phyloP scores from a whole-genome alignment of 2,797 vertebrate species.

The Halcyon chelicuti region DNA sequence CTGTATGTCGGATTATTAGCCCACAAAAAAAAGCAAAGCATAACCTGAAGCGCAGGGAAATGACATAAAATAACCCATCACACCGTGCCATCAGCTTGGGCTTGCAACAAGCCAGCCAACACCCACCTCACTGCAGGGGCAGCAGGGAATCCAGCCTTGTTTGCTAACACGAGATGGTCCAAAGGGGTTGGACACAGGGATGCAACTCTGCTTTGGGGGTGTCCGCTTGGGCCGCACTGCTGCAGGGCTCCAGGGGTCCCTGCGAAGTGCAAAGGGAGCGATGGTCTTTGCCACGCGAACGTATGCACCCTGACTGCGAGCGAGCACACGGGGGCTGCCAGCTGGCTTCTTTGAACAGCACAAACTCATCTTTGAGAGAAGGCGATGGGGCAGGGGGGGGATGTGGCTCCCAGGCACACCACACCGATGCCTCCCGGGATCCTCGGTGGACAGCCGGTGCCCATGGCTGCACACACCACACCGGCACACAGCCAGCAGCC shows the following conservation, averaged over 20 bases:
- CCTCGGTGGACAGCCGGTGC: accelerated
- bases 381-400: accelerated
- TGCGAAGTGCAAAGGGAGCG: accelerated
- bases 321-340: background rate
- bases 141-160: background rate
- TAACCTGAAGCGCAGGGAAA: background rate
- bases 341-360: background rate
- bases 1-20: background rate
- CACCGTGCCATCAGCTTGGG: accelerated
- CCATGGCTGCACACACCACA: background rate
- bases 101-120: background rate
- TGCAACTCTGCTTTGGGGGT: background rate
- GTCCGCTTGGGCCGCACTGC: background rate
- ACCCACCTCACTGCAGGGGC: background rate
- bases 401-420: background rate
- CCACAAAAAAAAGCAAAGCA: background rate
- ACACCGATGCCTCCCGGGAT: accelerated
- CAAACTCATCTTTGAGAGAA: background rate
- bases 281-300: accelerated
- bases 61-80: background rate
- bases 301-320: accelerated
- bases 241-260: background rate
- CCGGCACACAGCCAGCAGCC: accelerated
- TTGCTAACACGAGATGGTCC: accelerated
- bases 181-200: background rate